A percentile compares a stretch with the other conserved stretches of the same genome.
Evolutionary conservation across 1,140 invertebrate genomes (phyloP).

Genomic region (Chrysomallon squamiferum): DNA sequence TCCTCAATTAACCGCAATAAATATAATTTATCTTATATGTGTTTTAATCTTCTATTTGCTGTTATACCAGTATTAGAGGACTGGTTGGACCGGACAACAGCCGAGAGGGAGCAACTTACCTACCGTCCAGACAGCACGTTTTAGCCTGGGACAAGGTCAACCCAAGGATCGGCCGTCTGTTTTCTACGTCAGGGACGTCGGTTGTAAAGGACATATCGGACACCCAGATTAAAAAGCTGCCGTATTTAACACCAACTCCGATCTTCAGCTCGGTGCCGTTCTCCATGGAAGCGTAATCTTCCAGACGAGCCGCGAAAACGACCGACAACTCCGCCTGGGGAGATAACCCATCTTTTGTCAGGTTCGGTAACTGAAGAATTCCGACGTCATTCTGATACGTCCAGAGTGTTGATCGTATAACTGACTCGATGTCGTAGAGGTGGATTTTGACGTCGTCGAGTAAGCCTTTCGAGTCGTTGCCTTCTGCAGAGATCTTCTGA

Average conservation of each 20-base stretch:
- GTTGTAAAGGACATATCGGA: not conserved
- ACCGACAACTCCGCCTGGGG: not conserved
- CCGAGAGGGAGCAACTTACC: too few species aligned
- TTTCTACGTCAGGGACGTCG: not conserved
- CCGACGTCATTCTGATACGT: not conserved
- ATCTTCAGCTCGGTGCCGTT: not conserved
- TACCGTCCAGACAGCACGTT: not conserved
- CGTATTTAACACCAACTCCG: not conserved
- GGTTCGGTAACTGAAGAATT: not conserved
- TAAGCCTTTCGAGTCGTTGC: not conserved
- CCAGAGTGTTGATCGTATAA: not conserved
- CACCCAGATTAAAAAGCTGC: not conserved
- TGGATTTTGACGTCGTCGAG: not conserved
- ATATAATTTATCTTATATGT: too few species aligned
- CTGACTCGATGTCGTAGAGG: not conserved
- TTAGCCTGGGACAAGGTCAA: not conserved
- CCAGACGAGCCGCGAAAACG: not conserved
- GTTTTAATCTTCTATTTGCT: too few species aligned
- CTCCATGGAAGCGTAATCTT: not conserved
- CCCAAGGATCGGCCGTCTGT: not conserved
- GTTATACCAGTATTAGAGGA: too few species aligned
- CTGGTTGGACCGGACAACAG: too few species aligned
- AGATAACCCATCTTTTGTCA: not conserved
- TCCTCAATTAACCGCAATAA: too few species aligned
- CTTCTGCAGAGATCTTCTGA: not conserved